A percentile compares a stretch with the other conserved stretches of the same genome.
phyloP scores from a whole-genome alignment of 1,140 invertebrate species.

The Popillia japonica region DNA sequence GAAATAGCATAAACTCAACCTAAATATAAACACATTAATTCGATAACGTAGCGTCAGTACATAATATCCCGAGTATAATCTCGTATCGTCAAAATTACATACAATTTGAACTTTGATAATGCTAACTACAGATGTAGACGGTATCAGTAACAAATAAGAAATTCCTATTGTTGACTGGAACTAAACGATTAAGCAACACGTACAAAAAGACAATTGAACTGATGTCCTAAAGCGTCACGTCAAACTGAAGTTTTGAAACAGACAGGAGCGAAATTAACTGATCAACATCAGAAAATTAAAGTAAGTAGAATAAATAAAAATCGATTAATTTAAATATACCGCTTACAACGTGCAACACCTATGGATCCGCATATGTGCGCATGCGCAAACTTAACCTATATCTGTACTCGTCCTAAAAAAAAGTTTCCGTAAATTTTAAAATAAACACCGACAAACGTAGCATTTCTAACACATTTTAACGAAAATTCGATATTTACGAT shows the following conservation, averaged over 20 bases:
- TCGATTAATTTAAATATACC: not conserved
- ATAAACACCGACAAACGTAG: not conserved
- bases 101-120: too few species aligned
- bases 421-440: not conserved
- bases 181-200: not conserved
- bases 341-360: not conserved
- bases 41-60: not conserved
- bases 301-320: not conserved
- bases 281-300: constrained; percentile 29
- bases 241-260: not conserved
- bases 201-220: not conserved
- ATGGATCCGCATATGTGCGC: not conserved
- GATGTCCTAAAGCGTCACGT: not conserved
- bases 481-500: not conserved
- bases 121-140: too few species aligned
- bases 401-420: not conserved
- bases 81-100: not conserved
- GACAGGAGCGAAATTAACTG: not conserved
- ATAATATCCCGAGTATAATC: not conserved
- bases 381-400: constrained; percentile 25
- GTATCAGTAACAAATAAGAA: too few species aligned
- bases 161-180: too few species aligned
- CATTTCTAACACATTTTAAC: not conserved
- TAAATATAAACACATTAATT: not conserved
- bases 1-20: not conserved